phyloP scores from a whole-genome alignment of 2,888 invertebrate genomes.

The Coelinius sp. region DNA sequence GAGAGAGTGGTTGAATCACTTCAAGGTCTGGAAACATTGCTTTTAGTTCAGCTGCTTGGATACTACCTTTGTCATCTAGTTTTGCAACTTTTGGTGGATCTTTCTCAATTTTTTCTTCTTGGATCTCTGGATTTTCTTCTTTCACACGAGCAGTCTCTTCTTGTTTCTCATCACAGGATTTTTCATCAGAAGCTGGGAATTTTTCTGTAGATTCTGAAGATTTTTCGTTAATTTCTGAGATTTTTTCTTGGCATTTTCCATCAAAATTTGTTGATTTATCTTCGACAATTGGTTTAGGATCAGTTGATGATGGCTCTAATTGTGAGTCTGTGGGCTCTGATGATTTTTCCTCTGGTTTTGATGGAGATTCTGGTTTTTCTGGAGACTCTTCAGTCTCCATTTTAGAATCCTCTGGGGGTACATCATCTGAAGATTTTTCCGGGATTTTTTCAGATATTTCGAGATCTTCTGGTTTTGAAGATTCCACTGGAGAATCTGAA shows the following conservation, averaged over 20 bases:
- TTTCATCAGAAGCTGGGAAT: conserved; percentile 40
- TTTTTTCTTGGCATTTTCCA: conserved; percentile 43
- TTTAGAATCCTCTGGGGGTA: conserved; percentile 43
- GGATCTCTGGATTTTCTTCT: conserved; percentile 44
- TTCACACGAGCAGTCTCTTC: conserved; percentile 47
- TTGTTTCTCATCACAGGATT: conserved; percentile 37
- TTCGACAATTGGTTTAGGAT: conserved; percentile 45
- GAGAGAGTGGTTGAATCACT: conserved; percentile 79
- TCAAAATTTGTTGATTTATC: conserved; percentile 44
- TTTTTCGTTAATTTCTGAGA: conserved; percentile 44
- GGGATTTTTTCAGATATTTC: conserved; percentile 43
- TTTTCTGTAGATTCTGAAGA: conserved; percentile 38
- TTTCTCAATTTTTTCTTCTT: conserved; percentile 46
- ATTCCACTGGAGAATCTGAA: neutral
- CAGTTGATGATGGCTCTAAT: too few species aligned
- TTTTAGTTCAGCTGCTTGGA: conserved; percentile 79
- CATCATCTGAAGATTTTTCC: conserved; percentile 41
- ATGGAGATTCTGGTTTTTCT: conserved; percentile 7
- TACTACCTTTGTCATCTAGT: conserved; percentile 70
- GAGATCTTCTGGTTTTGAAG: conserved; percentile 25
- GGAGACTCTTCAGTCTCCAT: conserved; percentile 38
- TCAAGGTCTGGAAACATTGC: conserved; percentile 83
- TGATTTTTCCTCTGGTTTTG: conserved; percentile 34
- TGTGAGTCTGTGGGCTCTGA: neutral
- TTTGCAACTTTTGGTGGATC: conserved; percentile 52